Evolutionary conservation across 2,797 vertebrate genomes (phyloP), one percentile per base, ranked within the genome.

Genomic region (Aphelocoma californica): DNA sequence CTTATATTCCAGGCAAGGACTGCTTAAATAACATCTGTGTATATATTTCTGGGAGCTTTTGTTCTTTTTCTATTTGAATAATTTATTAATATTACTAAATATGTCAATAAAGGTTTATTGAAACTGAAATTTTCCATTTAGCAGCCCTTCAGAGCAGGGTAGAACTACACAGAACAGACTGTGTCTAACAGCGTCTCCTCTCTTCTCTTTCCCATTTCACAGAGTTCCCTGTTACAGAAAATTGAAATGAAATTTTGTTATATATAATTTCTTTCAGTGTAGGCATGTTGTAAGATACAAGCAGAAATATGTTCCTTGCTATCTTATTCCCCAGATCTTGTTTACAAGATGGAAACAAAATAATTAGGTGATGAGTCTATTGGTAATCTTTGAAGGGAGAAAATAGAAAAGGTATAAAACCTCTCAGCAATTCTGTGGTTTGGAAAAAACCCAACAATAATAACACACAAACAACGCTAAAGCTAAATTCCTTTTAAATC

Each of bases 401-500:
- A 80, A 85, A 64, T 6, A 91, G 58, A 54, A 88, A 94, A 90
- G 19, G 40, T 79, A 77, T 42, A 92, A 91, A 95, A 79, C 29
- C 50, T 87, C 38, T 65, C 69, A 83, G 34, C 44, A 75, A 20
- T 81, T 72, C 51, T 60, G 53, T 78, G 69, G 86, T 69, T 93
- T 90, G 17, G 56, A 8, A 56, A 70, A 53, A 64, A 67, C 32
- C 3, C 36, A 40, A 65, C 50, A 78, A 65, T 14, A 73, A 61
- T 26, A 20, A 56, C 80, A 92, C 47, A 72, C 12, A 81, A 69
- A 81, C 64, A 95, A 80, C 3, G 3, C 44, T 62, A 62, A 90
- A 89, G 40, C 61, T 75, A 69, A 92, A 84, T 77, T 92, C 32
- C 66, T 91, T 93, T 94, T 94, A 84, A 97, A 96, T 93, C 87